phyloP scores from a whole-genome alignment of 2,113 vertebrate species.

The Dasyornis broadbenti region DNA sequence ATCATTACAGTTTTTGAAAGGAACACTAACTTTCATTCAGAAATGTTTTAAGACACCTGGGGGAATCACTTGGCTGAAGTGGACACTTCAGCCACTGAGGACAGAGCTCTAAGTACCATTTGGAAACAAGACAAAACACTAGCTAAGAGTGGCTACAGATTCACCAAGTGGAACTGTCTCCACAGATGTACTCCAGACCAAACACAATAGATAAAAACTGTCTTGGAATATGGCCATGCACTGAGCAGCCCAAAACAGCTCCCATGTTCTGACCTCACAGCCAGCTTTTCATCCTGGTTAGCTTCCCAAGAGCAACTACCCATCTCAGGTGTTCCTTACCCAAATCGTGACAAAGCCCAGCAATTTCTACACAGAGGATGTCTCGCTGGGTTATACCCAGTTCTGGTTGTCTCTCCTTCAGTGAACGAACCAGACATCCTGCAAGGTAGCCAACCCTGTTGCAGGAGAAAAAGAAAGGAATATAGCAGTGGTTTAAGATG shows the following conservation, averaged over 20 bases:
- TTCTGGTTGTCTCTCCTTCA: conserved; percentile 84
- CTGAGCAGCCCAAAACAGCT: background rate
- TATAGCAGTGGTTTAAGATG: background rate
- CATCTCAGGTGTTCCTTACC: conserved; percentile 69
- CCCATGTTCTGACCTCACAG: background rate
- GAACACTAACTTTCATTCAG: background rate
- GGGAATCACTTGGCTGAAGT: background rate
- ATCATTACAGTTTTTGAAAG: background rate
- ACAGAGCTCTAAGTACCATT: background rate
- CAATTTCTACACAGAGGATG: conserved; percentile 92
- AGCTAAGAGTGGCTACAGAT: background rate
- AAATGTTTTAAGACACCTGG: background rate
- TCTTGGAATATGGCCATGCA: background rate
- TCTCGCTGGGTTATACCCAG: conserved; percentile 82
- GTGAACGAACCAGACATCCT: conserved; percentile 76
- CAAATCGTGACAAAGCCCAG: conserved; percentile 93
- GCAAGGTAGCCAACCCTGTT: conserved; percentile 86
- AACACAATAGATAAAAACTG: background rate
- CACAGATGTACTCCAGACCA: background rate
- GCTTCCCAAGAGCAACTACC: background rate
- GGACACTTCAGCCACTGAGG: background rate
- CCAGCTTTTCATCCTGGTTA: background rate
- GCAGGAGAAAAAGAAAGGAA: background rate
- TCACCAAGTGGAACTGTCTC: background rate
- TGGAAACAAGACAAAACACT: background rate